Evolutionary conservation across 2,113 vertebrate genomes (phyloP).

Genomic region (Aegotheles bennettii): DNA sequence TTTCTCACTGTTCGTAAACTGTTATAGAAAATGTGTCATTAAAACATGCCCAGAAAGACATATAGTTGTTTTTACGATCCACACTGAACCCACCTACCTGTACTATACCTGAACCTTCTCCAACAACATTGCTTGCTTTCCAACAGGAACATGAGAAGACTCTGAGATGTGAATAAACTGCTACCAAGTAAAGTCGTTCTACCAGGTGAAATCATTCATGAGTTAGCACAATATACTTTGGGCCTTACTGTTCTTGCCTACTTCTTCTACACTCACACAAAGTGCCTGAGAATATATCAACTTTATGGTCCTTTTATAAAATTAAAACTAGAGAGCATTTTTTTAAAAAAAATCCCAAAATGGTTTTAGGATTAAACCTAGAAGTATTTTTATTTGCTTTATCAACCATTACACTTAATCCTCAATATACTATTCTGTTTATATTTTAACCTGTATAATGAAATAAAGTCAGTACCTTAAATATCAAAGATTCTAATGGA

Average conservation of each 20-base stretch:
- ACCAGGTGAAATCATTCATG: not conserved
- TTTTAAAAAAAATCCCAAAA: not conserved
- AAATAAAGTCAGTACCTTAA: not conserved
- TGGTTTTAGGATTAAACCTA: not conserved
- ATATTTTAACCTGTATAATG: not conserved
- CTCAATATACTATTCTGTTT: not conserved
- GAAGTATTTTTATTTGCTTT: not conserved
- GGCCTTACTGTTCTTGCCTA: not conserved
- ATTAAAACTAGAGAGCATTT: not conserved
- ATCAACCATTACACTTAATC: not conserved
- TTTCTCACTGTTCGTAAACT: not conserved
- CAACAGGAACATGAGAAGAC: fast-evolving
- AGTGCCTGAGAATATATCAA: not conserved
- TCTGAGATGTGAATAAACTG: not conserved
- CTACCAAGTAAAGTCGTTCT: not conserved
- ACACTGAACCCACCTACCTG: not conserved
- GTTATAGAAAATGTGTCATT: not conserved
- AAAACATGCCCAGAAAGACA: not conserved
- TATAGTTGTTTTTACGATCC: not conserved
- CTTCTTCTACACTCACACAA: not conserved
- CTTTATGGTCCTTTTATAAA: not conserved
- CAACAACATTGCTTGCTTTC: not conserved
- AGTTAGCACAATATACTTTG: not conserved
- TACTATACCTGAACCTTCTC: not conserved
- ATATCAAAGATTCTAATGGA: not conserved